phyloP scores from a whole-genome alignment of 2,888 invertebrate species.

The Brachyopa scutellaris region DNA sequence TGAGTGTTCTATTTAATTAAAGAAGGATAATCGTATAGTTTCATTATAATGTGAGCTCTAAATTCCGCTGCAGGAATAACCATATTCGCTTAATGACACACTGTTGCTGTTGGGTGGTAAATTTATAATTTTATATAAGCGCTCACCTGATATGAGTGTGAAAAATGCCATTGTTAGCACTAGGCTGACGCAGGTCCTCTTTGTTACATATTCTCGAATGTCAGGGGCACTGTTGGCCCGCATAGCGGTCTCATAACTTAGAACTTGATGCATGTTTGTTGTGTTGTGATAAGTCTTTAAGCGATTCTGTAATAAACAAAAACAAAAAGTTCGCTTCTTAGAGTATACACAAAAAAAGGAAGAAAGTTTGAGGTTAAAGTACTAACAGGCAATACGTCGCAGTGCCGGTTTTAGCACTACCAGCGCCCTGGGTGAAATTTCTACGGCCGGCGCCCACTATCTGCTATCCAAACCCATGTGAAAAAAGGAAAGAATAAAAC shows the following conservation, averaged over 20 bases:
- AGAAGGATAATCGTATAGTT: slow-evolving; percentile 9
- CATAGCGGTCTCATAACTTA: slow-evolving; percentile 81
- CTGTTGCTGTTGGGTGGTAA: slow-evolving; percentile 3
- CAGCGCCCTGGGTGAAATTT: too few relatives aligned
- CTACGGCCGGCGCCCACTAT: too few relatives aligned
- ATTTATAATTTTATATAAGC: neutral
- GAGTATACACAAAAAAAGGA: too few relatives aligned
- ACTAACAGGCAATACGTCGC: too few relatives aligned
- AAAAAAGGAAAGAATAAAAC: too few relatives aligned
- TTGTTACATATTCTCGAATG: slow-evolving; percentile 80
- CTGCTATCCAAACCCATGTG: too few relatives aligned
- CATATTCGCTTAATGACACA: slow-evolving; percentile 6
- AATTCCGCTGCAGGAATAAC: slow-evolving; percentile 15
- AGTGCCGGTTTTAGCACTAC: too few relatives aligned
- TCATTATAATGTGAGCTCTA: neutral
- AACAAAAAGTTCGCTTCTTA: neutral
- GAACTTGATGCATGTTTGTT: slow-evolving; percentile 80
- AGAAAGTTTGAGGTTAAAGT: too few relatives aligned
- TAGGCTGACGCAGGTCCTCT: slow-evolving; percentile 80
- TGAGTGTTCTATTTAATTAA: slow-evolving; percentile 32
- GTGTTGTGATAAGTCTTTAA: neutral
- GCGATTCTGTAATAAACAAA: slow-evolving; percentile 41
- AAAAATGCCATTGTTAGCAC: slow-evolving; percentile 81
- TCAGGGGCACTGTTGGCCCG: slow-evolving; percentile 80
- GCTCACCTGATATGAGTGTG: slow-evolving; percentile 80